Conservation (phyloP, 2,888 invertebrate species). For the Lathronympha strigana region DNA sequence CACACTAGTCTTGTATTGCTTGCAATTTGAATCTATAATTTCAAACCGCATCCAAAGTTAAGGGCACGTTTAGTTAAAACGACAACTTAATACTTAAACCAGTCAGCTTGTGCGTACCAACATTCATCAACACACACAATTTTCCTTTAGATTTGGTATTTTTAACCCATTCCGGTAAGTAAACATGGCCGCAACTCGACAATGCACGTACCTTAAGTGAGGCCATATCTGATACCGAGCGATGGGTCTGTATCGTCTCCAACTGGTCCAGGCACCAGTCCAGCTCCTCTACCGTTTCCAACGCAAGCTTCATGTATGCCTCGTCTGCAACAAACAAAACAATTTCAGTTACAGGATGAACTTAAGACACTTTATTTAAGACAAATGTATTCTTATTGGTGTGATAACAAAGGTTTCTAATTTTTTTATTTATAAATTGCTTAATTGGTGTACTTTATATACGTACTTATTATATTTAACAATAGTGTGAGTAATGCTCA, state of each 20-base stretch:
- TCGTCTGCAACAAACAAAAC: constrained; percentile 88
- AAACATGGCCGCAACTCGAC: constrained; percentile 6
- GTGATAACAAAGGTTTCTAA: too few species aligned
- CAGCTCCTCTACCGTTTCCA: constrained; percentile 99
- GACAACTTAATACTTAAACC: neutral
- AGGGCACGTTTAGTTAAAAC: too few species aligned
- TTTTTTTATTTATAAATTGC: too few species aligned
- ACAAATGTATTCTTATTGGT: too few species aligned
- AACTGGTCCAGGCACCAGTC: constrained; percentile 99
- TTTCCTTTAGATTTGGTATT: constrained; percentile 10
- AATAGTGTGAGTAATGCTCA: too few species aligned
- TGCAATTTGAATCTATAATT: too few species aligned
- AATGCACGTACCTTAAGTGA: constrained; percentile 94
- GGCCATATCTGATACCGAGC: constrained; percentile 99
- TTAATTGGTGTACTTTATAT: too few species aligned
- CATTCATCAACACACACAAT: constrained; percentile 16
- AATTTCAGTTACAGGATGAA: neutral
- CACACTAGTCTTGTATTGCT: too few species aligned
- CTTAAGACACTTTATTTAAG: too few species aligned
- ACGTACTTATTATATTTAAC: too few species aligned
- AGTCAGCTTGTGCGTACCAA: neutral
- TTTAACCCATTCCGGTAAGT: constrained; percentile 14
- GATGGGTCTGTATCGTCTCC: constrained; percentile 99
- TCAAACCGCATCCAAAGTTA: too few species aligned
- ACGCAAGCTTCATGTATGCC: constrained; percentile 95